These are phyloP conservation scores for Zaprionus gabonicus DNA, from an alignment of 1,140 invertebrate species.

Conservation along the genomic window DNA sequence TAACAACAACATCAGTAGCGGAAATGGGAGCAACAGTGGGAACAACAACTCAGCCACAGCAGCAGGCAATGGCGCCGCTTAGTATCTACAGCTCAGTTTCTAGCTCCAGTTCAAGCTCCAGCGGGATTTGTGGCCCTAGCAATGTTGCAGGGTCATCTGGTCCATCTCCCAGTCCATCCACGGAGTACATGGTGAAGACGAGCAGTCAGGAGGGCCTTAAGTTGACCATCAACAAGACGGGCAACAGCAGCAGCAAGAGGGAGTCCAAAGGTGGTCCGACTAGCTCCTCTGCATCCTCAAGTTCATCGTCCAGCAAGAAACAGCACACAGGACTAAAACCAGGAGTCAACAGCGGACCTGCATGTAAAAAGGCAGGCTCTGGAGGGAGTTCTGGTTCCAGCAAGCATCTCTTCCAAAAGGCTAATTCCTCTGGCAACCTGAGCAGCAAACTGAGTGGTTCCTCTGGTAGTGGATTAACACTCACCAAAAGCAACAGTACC, in stretches of 20 bases:
- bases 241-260: constrained; percentile 49
- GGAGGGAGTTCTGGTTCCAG: constrained; percentile 31
- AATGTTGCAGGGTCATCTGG: background rate
- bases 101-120: constrained; percentile 29
- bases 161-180: constrained; percentile 30
- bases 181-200: constrained; percentile 89
- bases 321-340: constrained; percentile 93
- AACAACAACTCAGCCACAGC: constrained; percentile 14
- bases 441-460: constrained; percentile 64
- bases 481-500: constrained; percentile 78
- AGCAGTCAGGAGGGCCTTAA: constrained; percentile 92
- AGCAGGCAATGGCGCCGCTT: constrained; percentile 51
- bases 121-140: constrained; percentile 16
- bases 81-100: constrained; percentile 36
- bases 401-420: constrained; percentile 78
- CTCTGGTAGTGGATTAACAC: constrained; percentile 49
- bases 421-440: constrained; percentile 78
- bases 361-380: constrained; percentile 65
- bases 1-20: constrained; percentile 20
- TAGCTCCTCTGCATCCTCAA: constrained; percentile 17
- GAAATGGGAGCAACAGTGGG: constrained; percentile 11
- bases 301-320: constrained; percentile 56
- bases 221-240: constrained; percentile 94
- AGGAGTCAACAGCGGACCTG: constrained; percentile 86
- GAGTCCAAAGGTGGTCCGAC: constrained; percentile 24